A percentile compares a stretch with the other conserved stretches of the same genome.
These are phyloP conservation scores for Porites lobata DNA, from an alignment of 92 coral and sea anemone species.

Conservation along the genomic window DNA sequence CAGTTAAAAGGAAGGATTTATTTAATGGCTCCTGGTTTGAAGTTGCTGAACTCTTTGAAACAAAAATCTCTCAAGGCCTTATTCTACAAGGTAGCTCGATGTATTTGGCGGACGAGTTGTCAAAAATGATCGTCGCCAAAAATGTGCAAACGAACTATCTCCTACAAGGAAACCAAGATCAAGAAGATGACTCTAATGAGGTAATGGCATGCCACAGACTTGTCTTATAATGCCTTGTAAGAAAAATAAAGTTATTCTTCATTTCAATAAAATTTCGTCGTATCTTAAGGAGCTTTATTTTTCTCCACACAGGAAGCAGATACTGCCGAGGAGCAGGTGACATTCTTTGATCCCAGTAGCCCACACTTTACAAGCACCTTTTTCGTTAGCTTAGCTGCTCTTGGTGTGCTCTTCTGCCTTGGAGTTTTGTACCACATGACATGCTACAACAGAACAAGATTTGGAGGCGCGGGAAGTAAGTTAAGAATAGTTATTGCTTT, in stretches of 20 bases:
- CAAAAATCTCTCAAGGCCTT: constrained; percentile 41
- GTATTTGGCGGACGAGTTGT: constrained; percentile 18
- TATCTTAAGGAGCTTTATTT: not conserved
- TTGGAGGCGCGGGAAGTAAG: constrained; percentile 19
- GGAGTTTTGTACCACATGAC: constrained; percentile 36
- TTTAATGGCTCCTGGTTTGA: constrained; percentile 60
- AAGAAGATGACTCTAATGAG: not conserved
- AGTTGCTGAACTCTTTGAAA: constrained; percentile 15
- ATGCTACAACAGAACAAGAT: constrained; percentile 4
- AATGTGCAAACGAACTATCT: constrained; percentile 38
- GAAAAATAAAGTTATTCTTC: not conserved
- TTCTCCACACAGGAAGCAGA: not conserved
- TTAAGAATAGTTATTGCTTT: not conserved
- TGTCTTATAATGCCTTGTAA: too few species aligned
- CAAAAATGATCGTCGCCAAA: not conserved
- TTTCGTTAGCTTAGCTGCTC: not conserved
- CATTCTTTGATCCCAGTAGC: constrained; percentile 45
- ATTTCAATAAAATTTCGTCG: too few species aligned
- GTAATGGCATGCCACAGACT: not conserved
- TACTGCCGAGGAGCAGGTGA: constrained; percentile 5
- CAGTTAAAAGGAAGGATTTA: constrained; percentile 37
- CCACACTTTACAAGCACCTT: constrained; percentile 23
- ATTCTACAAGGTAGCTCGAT: constrained; percentile 38
- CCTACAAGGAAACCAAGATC: not conserved
- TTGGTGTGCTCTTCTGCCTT: constrained; percentile 15